Base-by-base conservation (phyloP, 2,113 vertebrate species). In the Turnix velox region DNA sequence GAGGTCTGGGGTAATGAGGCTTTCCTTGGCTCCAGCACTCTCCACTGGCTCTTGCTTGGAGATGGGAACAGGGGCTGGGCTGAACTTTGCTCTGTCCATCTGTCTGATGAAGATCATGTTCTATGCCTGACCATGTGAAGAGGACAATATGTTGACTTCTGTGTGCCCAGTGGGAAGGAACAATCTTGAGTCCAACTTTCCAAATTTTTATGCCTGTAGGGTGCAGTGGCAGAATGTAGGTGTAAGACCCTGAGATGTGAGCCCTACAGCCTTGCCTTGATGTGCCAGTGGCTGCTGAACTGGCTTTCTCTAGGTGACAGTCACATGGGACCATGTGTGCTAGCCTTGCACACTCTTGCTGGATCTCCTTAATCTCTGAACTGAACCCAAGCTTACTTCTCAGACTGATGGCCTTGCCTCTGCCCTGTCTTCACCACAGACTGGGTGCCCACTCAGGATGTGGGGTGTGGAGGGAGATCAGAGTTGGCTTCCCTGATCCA, bases 291-390 rank as follows among this genome's bases (percentile, higher is more conserved):
- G 40, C 31, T 66, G 33, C 52, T 67, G 54, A 8, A 22, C 5
- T 57, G 73, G 37, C 5, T 43, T 55, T 62, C 35, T 84, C n/a
- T 51, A 33, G 46, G 31, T 23, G 61, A 14, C 12, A 13, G 22
- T 33, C n/a, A 19, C 6, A 3, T 27, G 12, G 72, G 5, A 22
- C 52, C 0, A 1, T 7, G 2, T 2, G 19, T 67, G 27, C 33
- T 54, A 31, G 27, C 23, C 31, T 77, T 39, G 40, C 23, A 16
- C 7, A 3, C 18, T 39, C 59, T 25, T 9, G 40, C 8, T 49
- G 59, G 39, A 20, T 62, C 19, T 49, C 22, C 51, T 37, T 59
- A 14, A 20, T 37, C 23, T 6, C 20, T 11, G 27, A 48, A 7
- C 20, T 11, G 27, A 48, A 40, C 27, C 18, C 16, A 24, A 25